These are phyloP conservation scores for Petrocephalus sullivani DNA, from an alignment of 2,797 vertebrate species.

Conservation along the genomic window DNA sequence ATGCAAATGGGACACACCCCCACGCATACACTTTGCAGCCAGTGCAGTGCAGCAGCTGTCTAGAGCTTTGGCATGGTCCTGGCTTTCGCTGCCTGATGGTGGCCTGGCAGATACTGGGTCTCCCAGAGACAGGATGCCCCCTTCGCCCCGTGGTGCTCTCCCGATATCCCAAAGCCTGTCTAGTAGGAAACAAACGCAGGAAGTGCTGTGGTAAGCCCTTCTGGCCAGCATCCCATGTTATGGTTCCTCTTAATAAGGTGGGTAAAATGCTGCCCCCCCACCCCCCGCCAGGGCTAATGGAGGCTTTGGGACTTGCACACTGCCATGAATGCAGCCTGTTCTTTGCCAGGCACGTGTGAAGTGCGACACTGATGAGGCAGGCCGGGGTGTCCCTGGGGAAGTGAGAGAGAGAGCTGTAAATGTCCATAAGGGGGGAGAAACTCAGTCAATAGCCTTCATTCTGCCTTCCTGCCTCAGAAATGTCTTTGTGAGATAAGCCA, in stretches of 20 bases:
- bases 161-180: neutral
- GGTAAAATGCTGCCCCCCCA: neutral
- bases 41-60: neutral
- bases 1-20: neutral
- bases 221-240: neutral
- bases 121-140: constrained; percentile 10
- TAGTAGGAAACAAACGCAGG: neutral
- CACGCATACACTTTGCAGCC: neutral
- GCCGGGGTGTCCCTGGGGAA: neutral
- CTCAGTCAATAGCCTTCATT: neutral
- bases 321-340: neutral
- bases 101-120: neutral
- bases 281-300: neutral
- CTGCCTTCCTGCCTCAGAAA: neutral
- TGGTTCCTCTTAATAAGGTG: neutral
- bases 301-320: neutral
- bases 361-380: neutral
- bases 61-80: neutral
- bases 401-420: neutral
- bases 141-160: neutral
- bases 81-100: neutral
- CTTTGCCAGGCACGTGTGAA: neutral
- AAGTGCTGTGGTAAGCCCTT: neutral
- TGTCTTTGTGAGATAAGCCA: neutral
- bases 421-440: neutral